Evolutionary conservation across 2,113 vertebrate genomes (phyloP), one percentile per base, ranked within the genome.

Genomic region (Microtus ochrogaster): DNA sequence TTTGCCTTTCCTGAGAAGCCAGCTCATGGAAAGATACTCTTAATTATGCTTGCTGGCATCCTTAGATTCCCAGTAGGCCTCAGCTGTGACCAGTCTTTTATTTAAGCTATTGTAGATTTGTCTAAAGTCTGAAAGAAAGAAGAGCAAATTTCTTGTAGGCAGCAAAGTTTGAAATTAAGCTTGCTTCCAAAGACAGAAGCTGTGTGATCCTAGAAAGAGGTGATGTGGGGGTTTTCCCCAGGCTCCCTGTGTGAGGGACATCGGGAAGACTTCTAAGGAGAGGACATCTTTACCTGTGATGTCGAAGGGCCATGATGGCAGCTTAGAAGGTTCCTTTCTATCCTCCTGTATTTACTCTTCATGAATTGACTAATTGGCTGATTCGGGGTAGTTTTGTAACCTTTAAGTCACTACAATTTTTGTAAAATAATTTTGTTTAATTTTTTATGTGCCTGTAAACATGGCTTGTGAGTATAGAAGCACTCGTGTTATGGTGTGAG

Each of bases 121-220:
- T 22, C 24, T 87, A 84, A 87, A 65, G 81, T 89, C 11, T 73
- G 36, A 96, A 65, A n/a, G n/a, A 87, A 86, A 66, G 7, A 24
- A 49, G 82, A 68, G 19, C 2, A 17, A 36, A 5, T 96, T 93
- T 94, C 47, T 85, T 90, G 11, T 52, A 94, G 55, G 33, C 78
- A 93, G 84, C 87, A 88, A 41, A 94, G 5, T 74, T 92, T 93
- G 52, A 88, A 94, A 92, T 44, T 58, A 72, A 91, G 79, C 26
- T 74, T 92, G 3, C 36, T 79, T 95, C 93, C 39, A 44, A 90
- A 61, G 8, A 28, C 11, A 83, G 70, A 82, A 73, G 10, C n/a
- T 68, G 26, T 2, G 47, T 30, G 1, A 76, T 72, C 58, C 17
- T 33, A 70, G 41, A 90, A 73, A 89, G 30, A 8, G 8, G 47